Evolutionary conservation across 2,797 vertebrate genomes (phyloP).

Genomic region (Crocodylus rhombifer): DNA sequence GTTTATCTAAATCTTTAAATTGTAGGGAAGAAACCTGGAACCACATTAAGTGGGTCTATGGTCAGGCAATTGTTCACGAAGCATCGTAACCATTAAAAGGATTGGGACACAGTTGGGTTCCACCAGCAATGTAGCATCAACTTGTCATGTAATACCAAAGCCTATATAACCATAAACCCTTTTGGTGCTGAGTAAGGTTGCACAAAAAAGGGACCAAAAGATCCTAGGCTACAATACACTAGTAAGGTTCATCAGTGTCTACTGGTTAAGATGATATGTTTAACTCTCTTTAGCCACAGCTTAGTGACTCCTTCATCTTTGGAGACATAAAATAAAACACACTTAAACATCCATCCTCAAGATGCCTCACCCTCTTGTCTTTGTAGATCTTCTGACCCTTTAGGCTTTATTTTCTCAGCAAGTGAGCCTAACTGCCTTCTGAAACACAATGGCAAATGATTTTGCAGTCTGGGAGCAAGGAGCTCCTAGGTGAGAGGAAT

Average conservation of each 20-base stretch:
- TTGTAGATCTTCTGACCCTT: background rate
- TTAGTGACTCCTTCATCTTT: background rate
- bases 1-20: background rate
- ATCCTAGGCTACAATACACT: background rate
- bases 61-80: background rate
- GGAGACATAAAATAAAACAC: background rate
- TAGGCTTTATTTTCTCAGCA: background rate
- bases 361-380: background rate
- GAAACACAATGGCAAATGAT: background rate
- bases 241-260: background rate
- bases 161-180: background rate
- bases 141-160: background rate
- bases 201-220: background rate
- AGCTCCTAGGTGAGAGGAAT: background rate
- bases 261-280: background rate
- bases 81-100: background rate
- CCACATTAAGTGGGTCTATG: background rate
- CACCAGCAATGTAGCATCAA: background rate
- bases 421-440: accelerated
- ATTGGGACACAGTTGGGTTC: background rate
- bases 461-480: background rate
- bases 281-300: background rate
- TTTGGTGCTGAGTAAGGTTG: background rate
- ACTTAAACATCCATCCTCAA: background rate
- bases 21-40: background rate